Evolutionary conservation across 2,888 invertebrate species (phyloP), one percentile per base, ranked within the genome.

Genomic region (Mechanitis mazaeus): DNA sequence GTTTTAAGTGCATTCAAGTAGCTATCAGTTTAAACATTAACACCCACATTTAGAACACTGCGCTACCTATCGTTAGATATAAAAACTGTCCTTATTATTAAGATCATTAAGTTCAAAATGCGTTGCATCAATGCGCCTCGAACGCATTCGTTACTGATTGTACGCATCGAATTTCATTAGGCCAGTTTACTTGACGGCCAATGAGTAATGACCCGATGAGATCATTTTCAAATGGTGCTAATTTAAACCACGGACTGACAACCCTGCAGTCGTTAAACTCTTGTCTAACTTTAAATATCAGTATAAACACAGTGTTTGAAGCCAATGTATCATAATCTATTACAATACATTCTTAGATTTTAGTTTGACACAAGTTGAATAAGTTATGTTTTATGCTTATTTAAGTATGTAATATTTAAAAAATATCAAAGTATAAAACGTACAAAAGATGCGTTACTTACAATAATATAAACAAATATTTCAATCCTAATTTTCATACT

Each of bases 201-300:
- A 83, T 87, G 86, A 87, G 77, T 87, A 87, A 87, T 84, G 83
- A 73, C 71, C 64, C 75, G 81, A 83, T 87, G 87, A 87, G 85
- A 83, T 87, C 87, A 88, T 79, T 80, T 80, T 78, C 78, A 80
- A 81, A 81, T 79, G 75, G 77, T 75, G 79, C 82, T 85, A 87
- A 87, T 87, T 87, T 74, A 71, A 75, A 77, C 69, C 68, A 72
- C 73, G 50, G 7, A 31, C 75, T 73, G 68, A 66, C 75, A 75
- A 72, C 77, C 76, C 74, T 72, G 72, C 70, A 75, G 78, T 80
- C 77, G 77, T 76, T 83, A 80, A 74, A 78, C 81, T 82, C 72
- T 72, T 74, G 72, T 70, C 68, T 75, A 66, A 70, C 64, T 65
- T 68, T 66, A 63, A 65, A 45, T 46, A n/a, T n/a, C 46, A 2